These are phyloP conservation scores for Hexactinellida sp. DNA, from an alignment of 37 sponge, comb jelly and placozoan genomes.

Conservation along the genomic window DNA sequence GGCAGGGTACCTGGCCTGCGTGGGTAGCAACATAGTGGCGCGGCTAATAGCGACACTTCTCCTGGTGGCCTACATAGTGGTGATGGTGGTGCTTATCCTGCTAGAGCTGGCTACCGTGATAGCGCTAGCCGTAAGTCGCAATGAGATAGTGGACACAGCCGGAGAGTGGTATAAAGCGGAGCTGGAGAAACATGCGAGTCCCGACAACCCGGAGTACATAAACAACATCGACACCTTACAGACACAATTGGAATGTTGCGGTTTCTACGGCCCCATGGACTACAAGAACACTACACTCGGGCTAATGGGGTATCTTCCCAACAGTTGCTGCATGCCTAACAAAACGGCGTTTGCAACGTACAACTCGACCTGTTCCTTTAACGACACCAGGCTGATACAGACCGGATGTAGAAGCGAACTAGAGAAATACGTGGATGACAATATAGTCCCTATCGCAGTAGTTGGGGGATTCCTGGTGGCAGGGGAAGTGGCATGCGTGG, in stretches of 20 bases:
- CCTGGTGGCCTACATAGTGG: neutral
- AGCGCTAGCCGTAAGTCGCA: neutral
- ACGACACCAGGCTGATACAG: neutral
- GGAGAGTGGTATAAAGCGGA: neutral
- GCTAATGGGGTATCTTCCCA: neutral
- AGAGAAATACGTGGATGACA: neutral
- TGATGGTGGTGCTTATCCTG: neutral
- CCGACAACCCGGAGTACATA: neutral
- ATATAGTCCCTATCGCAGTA: neutral
- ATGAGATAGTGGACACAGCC: neutral
- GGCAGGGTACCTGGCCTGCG: neutral
- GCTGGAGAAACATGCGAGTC: neutral
- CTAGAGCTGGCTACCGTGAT: neutral
- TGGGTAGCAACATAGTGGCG: neutral
- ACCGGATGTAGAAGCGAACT: neutral
- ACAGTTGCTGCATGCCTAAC: neutral
- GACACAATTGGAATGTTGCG: neutral
- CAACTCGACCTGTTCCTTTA: neutral
- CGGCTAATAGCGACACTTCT: neutral
- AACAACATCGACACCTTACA: neutral
- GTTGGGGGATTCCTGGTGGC: neutral
- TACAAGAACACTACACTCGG: neutral
- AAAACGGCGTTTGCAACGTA: neutral
- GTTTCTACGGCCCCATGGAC: neutral
- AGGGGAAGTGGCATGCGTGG: neutral